phyloP scores from a whole-genome alignment of 2,797 vertebrate genomes.

The Picus viridis region DNA sequence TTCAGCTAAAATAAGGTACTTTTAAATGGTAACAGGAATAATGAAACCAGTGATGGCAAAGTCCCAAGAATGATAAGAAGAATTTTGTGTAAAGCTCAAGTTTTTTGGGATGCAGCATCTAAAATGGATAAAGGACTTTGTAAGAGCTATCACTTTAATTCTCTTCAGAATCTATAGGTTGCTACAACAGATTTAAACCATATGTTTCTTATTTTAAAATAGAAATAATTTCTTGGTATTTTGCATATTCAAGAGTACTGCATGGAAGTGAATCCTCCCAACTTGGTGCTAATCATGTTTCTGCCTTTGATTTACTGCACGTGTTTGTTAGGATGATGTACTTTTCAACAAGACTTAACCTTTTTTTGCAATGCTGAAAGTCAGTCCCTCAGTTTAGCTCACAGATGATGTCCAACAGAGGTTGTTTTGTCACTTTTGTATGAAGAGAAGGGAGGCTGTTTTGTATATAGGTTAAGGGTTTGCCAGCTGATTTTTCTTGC shows the following conservation, averaged over 20 bases:
- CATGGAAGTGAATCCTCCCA: neutral
- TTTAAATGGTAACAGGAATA: neutral
- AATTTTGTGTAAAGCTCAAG: neutral
- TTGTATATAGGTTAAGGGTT: neutral
- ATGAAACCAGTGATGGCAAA: neutral
- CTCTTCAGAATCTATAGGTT: neutral
- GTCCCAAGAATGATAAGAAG: neutral
- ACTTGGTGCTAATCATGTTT: neutral
- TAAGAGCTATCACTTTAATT: neutral
- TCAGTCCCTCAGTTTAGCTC: neutral
- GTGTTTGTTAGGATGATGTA: neutral
- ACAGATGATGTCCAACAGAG: rapidly evolving
- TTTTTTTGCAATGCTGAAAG: neutral
- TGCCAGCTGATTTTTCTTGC: neutral
- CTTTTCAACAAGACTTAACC: neutral
- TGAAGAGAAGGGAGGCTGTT: neutral
- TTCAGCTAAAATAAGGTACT: neutral
- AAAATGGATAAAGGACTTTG: neutral
- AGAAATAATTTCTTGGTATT: neutral
- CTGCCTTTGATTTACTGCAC: neutral
- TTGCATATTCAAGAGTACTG: neutral
- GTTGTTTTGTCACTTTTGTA: neutral
- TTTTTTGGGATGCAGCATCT: neutral
- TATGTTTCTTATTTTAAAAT: neutral
- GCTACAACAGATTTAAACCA: neutral